Evolutionary conservation across 2,888 invertebrate species (phyloP), one percentile per base, ranked within the genome.

Genomic region (Dicycla oo): DNA sequence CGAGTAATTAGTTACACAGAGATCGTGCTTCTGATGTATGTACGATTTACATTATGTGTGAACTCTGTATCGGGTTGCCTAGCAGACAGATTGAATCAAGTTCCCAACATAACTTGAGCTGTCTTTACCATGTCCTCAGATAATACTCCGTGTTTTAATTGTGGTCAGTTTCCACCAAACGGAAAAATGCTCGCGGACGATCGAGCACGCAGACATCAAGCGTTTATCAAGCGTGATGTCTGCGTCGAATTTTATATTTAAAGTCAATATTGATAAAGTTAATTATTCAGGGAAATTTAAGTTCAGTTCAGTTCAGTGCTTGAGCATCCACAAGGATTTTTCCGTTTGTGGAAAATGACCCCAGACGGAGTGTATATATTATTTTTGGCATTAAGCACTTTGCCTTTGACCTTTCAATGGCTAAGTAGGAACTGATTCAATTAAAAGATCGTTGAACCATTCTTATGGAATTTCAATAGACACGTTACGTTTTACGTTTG

Each of bases 1-100:
- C 75, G 71, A 84, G 86, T 86, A 88, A 89, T 89, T 89, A 86
- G 85, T 87, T 43, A 7, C 30, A 43, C 68, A 81, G 81, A 75
- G 81, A 77, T 73, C 65, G 56, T 67, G 75, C 64, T 57, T 49
- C 69, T 79, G 70, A 75, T 61, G 23, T 43, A 61, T 20, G 43
- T 76, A 65, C 49, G 57, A 73, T 67, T 70, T 81, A 73, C 57
- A 67, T 51, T 60, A 61, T 54, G 49, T 73, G 56, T 34, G 57
- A 72, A 66, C 34, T 63, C 26, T 38, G 47, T 49, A 69, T 71
- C 63, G 34, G 34, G 76, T 79, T 76, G 54, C 73, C 45, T 38
- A 58, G 49, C 47, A 73, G 62, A 34, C 7, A 8, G 3, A 51
- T 68, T 54, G 53, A 70, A 60, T 77, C 60, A 49, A 70, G 45